Evolutionary conservation across 2,888 invertebrate genomes (phyloP), one percentile per base, ranked within the genome.

Genomic region (Yponomeuta sedellus): DNA sequence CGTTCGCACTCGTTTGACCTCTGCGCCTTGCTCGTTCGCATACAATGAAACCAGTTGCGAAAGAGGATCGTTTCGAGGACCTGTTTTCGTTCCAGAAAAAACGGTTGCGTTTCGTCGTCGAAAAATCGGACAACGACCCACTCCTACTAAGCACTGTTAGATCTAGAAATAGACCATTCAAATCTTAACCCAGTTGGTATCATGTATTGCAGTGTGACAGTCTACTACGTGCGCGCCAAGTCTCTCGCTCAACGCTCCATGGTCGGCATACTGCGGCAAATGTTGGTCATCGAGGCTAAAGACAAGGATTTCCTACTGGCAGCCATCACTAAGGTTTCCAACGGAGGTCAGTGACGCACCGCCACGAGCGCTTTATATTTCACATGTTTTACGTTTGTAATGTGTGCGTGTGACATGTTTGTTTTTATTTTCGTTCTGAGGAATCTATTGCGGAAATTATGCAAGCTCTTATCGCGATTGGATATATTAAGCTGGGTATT

Each of bases 291-390:
- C 73, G 94, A 94, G 74, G 93, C 94, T 0, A 92, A 92, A 75
- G 95, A 95, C 75, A 95, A 95, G 79, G 94, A 95, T 76, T 95
- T 94, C 84, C 85, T 95, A 67, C 87, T 95, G 28, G 82, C 89
- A 63, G 92, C 93, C 76, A 94, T 95, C 70, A 82, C 92, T 16
- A 92, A 92, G 73, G 92, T 94, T 16, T 92, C 93, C 40, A 92
- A 93, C 68, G 93, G 93, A 81, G 91, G 94, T 93, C 77, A 77
- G 76, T 62, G 1, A 22, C 19, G 44, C 59, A 11, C 2, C 16
- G 5, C 6, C 11, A 19, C 57, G 6, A 34, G 61, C 28, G 10
- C 20, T 59, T 59, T 59, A 25, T 20, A 8, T 57, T 57, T n/a
- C 8, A 56, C 56, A 16, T 56, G 5, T 19, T 16, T 57, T 10